These are phyloP conservation scores for Phymastichus coffea DNA, from an alignment of 1,140 invertebrate species.

Conservation along the genomic window DNA sequence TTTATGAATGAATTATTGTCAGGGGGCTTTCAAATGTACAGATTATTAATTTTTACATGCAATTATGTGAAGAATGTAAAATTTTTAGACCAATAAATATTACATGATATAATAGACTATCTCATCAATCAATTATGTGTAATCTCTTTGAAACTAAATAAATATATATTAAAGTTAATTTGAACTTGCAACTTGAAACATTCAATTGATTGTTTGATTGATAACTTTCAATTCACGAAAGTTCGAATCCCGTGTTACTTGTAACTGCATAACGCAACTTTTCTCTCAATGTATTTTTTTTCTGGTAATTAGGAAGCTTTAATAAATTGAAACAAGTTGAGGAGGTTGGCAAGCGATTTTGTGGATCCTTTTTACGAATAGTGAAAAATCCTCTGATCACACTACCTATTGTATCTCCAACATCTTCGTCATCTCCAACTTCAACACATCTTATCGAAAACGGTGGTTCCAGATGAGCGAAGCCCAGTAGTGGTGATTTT, in stretches of 20 bases:
- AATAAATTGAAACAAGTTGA: conserved; percentile 99
- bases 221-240: conserved; percentile 80
- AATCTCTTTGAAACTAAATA: no score
- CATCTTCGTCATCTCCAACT: conserved; percentile 98
- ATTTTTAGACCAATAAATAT: no score
- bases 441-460: conserved; percentile 99
- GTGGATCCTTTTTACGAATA: conserved; percentile 92
- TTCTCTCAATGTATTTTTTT: conserved; percentile 90
- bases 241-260: conserved; percentile 97
- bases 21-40: no score
- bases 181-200: no score
- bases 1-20: no score
- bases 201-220: no score
- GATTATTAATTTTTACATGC: no score
- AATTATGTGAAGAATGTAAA: no score
- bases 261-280: conserved; percentile 97
- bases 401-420: conserved; percentile 91
- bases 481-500: conserved; percentile 94
- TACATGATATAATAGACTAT: no score
- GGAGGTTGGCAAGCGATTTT: conserved; percentile 93
- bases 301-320: conserved; percentile 98
- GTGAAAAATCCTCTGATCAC: conserved; percentile 98
- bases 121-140: no score
- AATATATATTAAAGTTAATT: no score
- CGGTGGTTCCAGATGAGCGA: conserved; percentile 95